Evolutionary conservation across 2,797 vertebrate species (phyloP).

Genomic region (Hybognathus amarus): DNA sequence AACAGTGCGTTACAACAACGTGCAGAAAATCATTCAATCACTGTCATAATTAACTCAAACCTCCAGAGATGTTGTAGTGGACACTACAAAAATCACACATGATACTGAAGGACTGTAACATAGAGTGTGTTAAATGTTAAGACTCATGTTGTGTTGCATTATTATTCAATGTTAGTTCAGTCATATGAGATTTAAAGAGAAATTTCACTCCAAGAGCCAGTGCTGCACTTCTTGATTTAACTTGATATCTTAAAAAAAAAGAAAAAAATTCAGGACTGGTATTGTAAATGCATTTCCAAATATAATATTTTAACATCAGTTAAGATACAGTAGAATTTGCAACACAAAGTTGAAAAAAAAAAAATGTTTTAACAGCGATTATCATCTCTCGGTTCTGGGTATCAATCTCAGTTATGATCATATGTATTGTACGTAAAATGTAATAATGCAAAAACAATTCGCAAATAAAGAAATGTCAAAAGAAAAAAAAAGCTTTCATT

Average conservation of each 20-base stretch:
- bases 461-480: background rate
- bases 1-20: conserved; percentile 9
- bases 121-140: background rate
- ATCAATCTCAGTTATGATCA: too few species aligned
- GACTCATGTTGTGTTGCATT: background rate
- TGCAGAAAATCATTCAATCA: conserved; percentile 28
- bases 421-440: background rate
- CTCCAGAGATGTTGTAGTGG: conserved; percentile 8
- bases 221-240: background rate
- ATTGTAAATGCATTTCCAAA: background rate
- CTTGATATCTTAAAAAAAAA: background rate
- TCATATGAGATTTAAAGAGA: background rate
- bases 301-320: background rate
- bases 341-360: conserved; percentile 8
- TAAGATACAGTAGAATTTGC: conserved; percentile 11
- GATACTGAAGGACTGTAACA: background rate
- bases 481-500: background rate
- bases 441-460: background rate
- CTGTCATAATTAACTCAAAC: background rate
- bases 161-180: conserved; percentile 6
- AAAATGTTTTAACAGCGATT: background rate
- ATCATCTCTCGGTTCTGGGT: background rate
- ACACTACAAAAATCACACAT: background rate
- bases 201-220: background rate
- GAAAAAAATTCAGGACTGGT: background rate